Evolutionary conservation across 2,888 invertebrate species (phyloP).

Genomic region (Mythimna albipuncta): DNA sequence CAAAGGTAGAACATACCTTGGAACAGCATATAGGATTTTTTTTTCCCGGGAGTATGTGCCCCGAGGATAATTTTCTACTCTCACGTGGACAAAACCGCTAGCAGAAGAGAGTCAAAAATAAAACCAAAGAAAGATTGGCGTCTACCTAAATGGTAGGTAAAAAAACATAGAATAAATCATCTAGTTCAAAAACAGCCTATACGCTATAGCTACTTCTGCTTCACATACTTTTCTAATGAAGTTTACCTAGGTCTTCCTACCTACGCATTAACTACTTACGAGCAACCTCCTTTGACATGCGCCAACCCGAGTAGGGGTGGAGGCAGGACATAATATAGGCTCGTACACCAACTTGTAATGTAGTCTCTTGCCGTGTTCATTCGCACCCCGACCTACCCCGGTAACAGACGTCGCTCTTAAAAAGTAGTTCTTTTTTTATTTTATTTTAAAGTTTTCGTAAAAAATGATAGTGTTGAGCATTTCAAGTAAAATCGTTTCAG

Average conservation of each 20-base stretch:
- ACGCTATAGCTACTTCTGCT: constrained; percentile 22
- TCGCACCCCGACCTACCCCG: constrained; percentile 78
- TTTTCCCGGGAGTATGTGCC: too few relatives aligned
- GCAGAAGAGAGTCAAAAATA: not conserved
- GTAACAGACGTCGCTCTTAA: constrained; percentile 71
- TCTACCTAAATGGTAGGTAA: not conserved
- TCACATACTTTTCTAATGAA: constrained; percentile 45
- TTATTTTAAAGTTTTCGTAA: constrained; percentile 15
- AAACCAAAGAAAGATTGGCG: not conserved
- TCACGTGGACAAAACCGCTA: too few relatives aligned
- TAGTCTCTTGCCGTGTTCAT: constrained; percentile 75
- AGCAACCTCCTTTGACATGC: constrained; percentile 68
- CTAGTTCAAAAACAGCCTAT: constrained; percentile 29
- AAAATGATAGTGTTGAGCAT: constrained; percentile 22
- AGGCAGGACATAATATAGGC: constrained; percentile 69
- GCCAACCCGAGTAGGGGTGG: constrained; percentile 76
- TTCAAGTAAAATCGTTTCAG: constrained; percentile 21
- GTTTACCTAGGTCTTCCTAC: constrained; percentile 64
- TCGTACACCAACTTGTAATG: constrained; percentile 70
- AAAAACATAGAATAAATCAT: not conserved
- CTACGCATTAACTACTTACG: constrained; percentile 54
- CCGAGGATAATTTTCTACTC: too few relatives aligned
- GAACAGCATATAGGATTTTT: too few relatives aligned
- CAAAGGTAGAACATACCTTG: too few relatives aligned
- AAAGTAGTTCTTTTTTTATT: constrained; percentile 48